Conservation (phyloP, 2,113 vertebrate genomes). For the Microtus richardsoni region DNA sequence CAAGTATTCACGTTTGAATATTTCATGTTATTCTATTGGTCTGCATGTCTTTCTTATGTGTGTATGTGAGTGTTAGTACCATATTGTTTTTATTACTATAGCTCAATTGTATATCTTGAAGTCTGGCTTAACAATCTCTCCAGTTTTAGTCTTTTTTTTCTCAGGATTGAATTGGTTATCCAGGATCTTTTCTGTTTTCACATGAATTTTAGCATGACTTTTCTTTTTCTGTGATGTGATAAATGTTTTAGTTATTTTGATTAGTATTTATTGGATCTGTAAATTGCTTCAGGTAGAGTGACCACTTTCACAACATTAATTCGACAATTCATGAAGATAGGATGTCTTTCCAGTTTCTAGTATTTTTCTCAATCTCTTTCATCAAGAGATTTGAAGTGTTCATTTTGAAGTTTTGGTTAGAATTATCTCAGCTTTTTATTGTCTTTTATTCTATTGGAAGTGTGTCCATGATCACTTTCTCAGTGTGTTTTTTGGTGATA, state of each 20-base stretch:
- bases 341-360: neutral
- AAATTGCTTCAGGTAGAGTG: neutral
- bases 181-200: neutral
- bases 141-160: neutral
- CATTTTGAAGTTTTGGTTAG: neutral
- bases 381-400: neutral
- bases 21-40: neutral
- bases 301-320: neutral
- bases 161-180: neutral
- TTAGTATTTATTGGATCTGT: neutral
- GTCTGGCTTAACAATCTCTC: neutral
- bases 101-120: neutral
- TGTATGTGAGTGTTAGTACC: neutral
- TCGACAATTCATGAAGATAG: neutral
- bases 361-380: neutral
- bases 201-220: neutral
- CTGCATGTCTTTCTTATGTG: accelerated
- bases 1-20: neutral
- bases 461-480: neutral
- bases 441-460: neutral
- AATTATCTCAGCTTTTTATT: neutral
- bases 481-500: neutral
- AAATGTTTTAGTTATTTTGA: neutral
- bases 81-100: neutral
- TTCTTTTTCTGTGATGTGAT: neutral